Conservation (phyloP, 2,797 vertebrate genomes). For the Danionella dracula region DNA sequence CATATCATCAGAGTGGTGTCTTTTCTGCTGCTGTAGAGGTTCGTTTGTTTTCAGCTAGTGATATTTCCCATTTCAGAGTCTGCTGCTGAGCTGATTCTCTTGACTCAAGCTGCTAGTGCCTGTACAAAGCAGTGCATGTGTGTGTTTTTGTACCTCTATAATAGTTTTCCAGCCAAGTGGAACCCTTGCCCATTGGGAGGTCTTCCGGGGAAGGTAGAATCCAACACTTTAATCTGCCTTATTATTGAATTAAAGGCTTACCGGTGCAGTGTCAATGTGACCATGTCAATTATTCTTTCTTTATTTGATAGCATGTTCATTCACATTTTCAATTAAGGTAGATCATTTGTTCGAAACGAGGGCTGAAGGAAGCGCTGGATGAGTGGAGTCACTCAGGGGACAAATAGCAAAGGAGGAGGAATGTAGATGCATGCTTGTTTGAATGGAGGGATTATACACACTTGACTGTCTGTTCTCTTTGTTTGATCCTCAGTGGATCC, state of each 20-base stretch:
- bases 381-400: constrained; percentile 26
- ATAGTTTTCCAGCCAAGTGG: constrained; percentile 55
- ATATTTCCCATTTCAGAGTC: constrained; percentile 4
- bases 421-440: not conserved
- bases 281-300: constrained; percentile 61
- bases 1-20: not conserved
- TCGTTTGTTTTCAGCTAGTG: constrained; percentile 20
- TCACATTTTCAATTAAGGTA: constrained; percentile 61
- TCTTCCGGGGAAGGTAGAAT: constrained; percentile 60
- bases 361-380: constrained; percentile 21
- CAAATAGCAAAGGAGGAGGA: constrained; percentile 6
- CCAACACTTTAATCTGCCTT: constrained; percentile 66
- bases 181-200: constrained; percentile 56
- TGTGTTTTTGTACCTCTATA: constrained; percentile 40
- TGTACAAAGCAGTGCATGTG: not conserved
- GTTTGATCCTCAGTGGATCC: not conserved
- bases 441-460: constrained; percentile 39
- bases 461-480: constrained; percentile 10
- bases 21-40: constrained; percentile 12
- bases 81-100: constrained; percentile 36
- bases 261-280: constrained; percentile 51
- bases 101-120: constrained; percentile 34
- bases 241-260: constrained; percentile 73
- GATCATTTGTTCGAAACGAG: constrained; percentile 45
- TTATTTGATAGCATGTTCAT: constrained; percentile 51